Evolutionary conservation across 2,797 vertebrate species (phyloP), one percentile per base, ranked within the genome.

Genomic region (Leuciscus waleckii): DNA sequence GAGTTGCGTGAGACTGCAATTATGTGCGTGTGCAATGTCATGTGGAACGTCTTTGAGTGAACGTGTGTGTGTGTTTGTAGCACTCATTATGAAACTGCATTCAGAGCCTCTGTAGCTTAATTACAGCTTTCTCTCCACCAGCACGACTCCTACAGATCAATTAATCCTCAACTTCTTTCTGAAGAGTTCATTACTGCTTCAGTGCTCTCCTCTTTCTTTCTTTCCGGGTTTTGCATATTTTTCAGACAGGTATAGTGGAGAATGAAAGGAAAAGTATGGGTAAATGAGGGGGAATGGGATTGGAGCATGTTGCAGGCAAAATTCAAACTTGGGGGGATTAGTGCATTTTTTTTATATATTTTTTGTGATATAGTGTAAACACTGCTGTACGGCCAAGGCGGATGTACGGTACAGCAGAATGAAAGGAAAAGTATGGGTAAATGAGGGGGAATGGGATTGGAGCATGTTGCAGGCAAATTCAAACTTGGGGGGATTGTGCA

Each of bases 101-200:
- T 69, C 81, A 73, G 26, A 90, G 76, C 79, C 81, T 84, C 83
- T 85, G 85, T 85, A 85, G 61, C 90, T 92, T 95, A 95, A 95
- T 95, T 94, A 92, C 89, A 88, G 58, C 90, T 79, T 89, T 90
- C 92, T 91, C 89, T 85, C 70, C 81, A 79, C 82, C 70, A 91
- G 90, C 92, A 90, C 79, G 80, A 89, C 91, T 91, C 81, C 46
- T 90, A 90, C 86, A 89, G 92, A 93, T 94, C 92, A 93, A 93
- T 95, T 94, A 94, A 91, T 91, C 88, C 87, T 82, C 65, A 82
- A 89, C 90, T 90, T 76, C 91, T 87, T 93, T 92, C 88, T 92
- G 81, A 93, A 91, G 92, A 93, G 92, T 93, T 95, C 89, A 94
- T 95, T 93, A 93, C 83, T n/a, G 84, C 91, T 91, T 93, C 91